These are phyloP conservation scores for Sarcoramphus papa DNA, from an alignment of 2,797 vertebrate genomes.

Conservation along the genomic window DNA sequence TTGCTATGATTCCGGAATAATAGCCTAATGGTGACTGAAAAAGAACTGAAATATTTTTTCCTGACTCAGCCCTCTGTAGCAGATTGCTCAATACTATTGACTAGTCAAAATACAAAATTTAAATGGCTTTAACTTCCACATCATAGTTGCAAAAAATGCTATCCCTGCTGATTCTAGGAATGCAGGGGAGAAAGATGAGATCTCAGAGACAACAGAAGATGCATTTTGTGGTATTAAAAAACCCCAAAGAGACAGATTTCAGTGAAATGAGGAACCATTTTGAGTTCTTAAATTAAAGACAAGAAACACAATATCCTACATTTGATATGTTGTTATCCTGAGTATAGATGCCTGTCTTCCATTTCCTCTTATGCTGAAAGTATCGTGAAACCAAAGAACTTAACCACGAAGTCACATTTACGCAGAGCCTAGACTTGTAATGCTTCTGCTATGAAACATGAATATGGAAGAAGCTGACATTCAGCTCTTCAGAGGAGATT, in stretches of 20 bases:
- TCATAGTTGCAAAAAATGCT: background rate
- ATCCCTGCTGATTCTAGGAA: background rate
- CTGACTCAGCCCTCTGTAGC: background rate
- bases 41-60: background rate
- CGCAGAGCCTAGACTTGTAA: background rate
- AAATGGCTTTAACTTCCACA: background rate
- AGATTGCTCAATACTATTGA: constrained; percentile 26
- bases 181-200: background rate
- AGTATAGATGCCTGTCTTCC: background rate
- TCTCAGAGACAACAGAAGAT: background rate
- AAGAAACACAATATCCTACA: background rate
- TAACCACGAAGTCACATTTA: constrained; percentile 6
- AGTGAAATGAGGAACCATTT: background rate
- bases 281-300: background rate
- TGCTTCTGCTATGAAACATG: background rate
- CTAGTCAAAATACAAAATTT: background rate
- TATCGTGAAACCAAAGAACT: background rate
- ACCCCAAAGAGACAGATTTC: background rate
- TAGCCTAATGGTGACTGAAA: background rate
- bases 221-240: background rate
- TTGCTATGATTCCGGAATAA: background rate
- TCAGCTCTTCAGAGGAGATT: background rate
- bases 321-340: background rate
- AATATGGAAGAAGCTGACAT: background rate
- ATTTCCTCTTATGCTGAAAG: background rate